A percentile compares a stretch with the other conserved stretches of the same genome.
These are phyloP conservation scores for Dolichomitus sp. DNA, from an alignment of 2,888 invertebrate genomes.

Conservation along the genomic window DNA sequence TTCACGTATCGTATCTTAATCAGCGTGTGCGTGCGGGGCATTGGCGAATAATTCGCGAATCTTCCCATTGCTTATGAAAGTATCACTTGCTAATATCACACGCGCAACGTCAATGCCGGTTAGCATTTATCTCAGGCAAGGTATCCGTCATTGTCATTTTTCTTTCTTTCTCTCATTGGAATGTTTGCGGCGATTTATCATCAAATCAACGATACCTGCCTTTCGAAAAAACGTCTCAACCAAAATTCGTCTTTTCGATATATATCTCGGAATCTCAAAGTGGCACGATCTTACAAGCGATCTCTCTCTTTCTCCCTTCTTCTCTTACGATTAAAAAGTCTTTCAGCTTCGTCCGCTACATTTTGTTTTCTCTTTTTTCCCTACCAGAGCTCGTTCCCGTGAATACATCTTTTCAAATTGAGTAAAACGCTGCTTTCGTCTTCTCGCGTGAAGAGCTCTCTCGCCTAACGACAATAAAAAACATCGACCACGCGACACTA, in stretches of 20 bases:
- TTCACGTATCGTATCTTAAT: slow-evolving; percentile 59
- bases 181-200: slow-evolving; percentile 29
- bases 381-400: slow-evolving; percentile 23
- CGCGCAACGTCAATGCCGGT: slow-evolving; percentile 62
- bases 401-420: slow-evolving; percentile 14
- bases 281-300: slow-evolving; percentile 63
- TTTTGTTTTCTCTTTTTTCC: slow-evolving; percentile 23
- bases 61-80: slow-evolving; percentile 58
- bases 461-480: slow-evolving; percentile 38
- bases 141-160: slow-evolving; percentile 5
- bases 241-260: slow-evolving; percentile 46
- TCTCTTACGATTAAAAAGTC: slow-evolving; percentile 49
- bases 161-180: slow-evolving; percentile 6
- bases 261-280: slow-evolving; percentile 56
- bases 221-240: slow-evolving; percentile 29
- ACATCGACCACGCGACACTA: slow-evolving; percentile 30
- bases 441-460: slow-evolving; percentile 36
- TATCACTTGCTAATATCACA: slow-evolving; percentile 78
- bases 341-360: slow-evolving; percentile 50
- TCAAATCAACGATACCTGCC: slow-evolving; percentile 21
- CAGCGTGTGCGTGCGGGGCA: slow-evolving; percentile 67
- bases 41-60: slow-evolving; percentile 52
- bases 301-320: slow-evolving; percentile 28
- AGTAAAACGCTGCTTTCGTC: slow-evolving; percentile 47
- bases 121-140: slow-evolving; percentile 33